phyloP scores from a whole-genome alignment of 2,888 invertebrate species.

The Stramonita haemastoma region DNA sequence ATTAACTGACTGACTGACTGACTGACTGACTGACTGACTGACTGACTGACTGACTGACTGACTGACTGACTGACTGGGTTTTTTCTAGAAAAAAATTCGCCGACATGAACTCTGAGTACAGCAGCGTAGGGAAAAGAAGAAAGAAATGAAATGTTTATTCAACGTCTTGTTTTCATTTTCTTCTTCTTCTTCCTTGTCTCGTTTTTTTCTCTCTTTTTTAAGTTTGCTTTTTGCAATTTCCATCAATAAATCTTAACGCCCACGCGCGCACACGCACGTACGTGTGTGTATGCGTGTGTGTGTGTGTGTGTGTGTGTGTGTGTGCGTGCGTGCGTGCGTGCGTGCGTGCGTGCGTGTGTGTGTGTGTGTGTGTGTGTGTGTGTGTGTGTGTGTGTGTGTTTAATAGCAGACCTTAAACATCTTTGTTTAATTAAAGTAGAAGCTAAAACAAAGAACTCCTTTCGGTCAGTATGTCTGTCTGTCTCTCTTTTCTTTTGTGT shows the following conservation, averaged over 20 bases:
- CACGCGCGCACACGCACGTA: not conserved
- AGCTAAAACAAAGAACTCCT: too few species aligned
- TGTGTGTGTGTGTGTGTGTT: not conserved
- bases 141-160: not conserved
- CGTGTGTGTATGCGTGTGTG: not conserved
- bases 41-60: too few species aligned
- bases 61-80: too few species aligned
- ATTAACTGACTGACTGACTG: too few species aligned
- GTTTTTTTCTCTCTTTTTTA: not conserved
- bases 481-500: not conserved
- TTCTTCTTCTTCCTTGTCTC: not conserved
- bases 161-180: not conserved
- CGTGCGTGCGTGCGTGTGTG: not conserved
- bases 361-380: not conserved
- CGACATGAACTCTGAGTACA: too few species aligned
- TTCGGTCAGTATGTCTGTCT: not conserved
- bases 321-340: not conserved
- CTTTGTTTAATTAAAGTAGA: not conserved
- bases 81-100: too few species aligned
- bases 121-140: too few species aligned
- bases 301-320: not conserved
- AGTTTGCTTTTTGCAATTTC: not conserved
- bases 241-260: not conserved
- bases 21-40: too few species aligned
- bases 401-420: not conserved